phyloP scores from a whole-genome alignment of 1,140 invertebrate genomes.

The Gryllus bimaculatus region DNA sequence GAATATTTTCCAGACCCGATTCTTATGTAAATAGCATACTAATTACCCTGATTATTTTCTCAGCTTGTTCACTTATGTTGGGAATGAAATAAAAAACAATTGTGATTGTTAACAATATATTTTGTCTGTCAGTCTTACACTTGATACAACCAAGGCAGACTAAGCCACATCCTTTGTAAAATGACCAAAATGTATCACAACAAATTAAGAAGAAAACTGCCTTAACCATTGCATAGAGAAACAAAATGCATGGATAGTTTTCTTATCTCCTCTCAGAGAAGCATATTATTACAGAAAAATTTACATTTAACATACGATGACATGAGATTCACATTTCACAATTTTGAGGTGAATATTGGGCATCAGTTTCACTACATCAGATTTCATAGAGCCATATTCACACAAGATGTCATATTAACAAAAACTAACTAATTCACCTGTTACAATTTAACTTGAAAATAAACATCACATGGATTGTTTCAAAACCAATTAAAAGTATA shows the following conservation, averaged over 20 bases:
- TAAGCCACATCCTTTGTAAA: background rate
- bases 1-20: too few species aligned
- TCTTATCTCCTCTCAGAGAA: background rate
- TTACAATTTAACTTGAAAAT: background rate
- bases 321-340: background rate
- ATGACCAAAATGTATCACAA: background rate
- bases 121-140: slow-evolving; percentile 4
- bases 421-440: background rate
- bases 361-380: too few species aligned
- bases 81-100: too few species aligned
- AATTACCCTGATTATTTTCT: too few species aligned
- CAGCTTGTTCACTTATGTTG: too few species aligned
- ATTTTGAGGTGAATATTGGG: too few species aligned
- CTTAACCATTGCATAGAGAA: background rate
- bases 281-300: slow-evolving; percentile 2
- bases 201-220: background rate
- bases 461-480: background rate
- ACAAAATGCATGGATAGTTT: background rate
- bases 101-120: background rate
- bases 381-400: background rate
- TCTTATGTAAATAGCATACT: too few species aligned
- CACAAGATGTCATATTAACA: background rate
- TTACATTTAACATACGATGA: background rate
- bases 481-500: background rate
- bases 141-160: background rate